These are phyloP conservation scores for Thalpophila matura DNA, from an alignment of 2,888 invertebrate genomes.

Conservation along the genomic window DNA sequence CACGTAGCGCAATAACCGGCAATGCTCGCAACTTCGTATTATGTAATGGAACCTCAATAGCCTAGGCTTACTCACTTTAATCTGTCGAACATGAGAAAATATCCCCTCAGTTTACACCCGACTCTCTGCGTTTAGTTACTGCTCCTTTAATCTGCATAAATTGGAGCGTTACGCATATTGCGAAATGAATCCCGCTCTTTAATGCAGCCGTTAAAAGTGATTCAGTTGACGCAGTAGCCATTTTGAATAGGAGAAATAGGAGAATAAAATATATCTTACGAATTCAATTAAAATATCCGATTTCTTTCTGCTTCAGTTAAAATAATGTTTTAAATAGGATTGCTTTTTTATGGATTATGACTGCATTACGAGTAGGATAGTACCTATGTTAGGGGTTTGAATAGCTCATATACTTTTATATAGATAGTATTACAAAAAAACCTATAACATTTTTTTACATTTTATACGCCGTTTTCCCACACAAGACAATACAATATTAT, in stretches of 20 bases:
- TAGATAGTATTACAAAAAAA: background rate
- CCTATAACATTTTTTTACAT: background rate
- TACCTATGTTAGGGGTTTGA: background rate
- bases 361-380: too few species aligned
- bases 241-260: conserved; percentile 52
- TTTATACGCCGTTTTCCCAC: background rate
- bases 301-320: conserved; percentile 27
- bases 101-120: conserved; percentile 56
- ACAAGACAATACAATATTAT: background rate
- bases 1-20: conserved; percentile 6
- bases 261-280: conserved; percentile 52
- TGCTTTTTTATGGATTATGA: conserved; percentile 17
- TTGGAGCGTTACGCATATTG: conserved; percentile 52
- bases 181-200: conserved; percentile 59
- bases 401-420: background rate
- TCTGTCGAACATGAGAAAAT: conserved; percentile 69
- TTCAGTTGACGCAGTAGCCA: conserved; percentile 56
- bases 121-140: conserved; percentile 51
- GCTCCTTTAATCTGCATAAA: conserved; percentile 59
- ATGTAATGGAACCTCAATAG: conserved; percentile 37
- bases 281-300: conserved; percentile 48
- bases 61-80: conserved; percentile 63
- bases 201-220: conserved; percentile 59
- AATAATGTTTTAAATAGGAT: conserved; percentile 27
- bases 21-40: conserved; percentile 48